These are phyloP conservation scores for Hippocampus abdominalis DNA, from an alignment of 2,113 vertebrate species.

Conservation along the genomic window DNA sequence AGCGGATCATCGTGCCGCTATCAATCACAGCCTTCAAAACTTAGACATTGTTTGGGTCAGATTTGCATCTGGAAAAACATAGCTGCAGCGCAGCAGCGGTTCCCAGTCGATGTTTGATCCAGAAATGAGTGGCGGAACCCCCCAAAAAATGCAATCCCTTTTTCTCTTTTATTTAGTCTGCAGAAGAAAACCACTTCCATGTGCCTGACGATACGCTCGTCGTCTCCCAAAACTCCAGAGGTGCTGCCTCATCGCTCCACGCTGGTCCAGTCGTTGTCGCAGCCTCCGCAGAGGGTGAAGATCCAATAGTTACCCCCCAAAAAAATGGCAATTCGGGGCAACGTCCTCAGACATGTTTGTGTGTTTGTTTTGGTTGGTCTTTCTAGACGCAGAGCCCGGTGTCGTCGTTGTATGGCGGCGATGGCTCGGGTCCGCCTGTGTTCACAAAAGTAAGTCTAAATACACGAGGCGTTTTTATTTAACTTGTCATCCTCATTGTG, in stretches of 20 bases:
- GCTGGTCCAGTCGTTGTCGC: conserved; percentile 86
- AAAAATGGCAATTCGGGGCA: background rate
- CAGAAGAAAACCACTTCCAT: conserved; percentile 95
- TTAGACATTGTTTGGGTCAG: no score
- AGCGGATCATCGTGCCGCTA: conserved; percentile 15
- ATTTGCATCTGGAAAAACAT: no score
- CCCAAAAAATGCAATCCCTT: background rate
- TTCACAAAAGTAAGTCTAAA: conserved; percentile 83
- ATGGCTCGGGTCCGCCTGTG: conserved; percentile 74
- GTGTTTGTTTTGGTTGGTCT: background rate
- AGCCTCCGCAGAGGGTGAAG: conserved; percentile 70
- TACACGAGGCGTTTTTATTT: background rate
- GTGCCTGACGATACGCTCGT: conserved; percentile 90
- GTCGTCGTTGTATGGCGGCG: conserved; percentile 70
- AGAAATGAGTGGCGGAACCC: no score
- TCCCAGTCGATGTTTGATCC: no score
- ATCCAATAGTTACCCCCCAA: background rate
- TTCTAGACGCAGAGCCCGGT: conserved; percentile 85
- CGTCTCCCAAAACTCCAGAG: conserved; percentile 80
- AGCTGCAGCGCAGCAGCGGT: no score
- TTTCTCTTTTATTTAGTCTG: conserved; percentile 63
- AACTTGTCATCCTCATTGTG: background rate
- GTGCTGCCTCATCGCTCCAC: conserved; percentile 79
- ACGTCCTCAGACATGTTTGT: background rate
- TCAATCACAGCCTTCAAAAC: background rate